Base-by-base conservation (phyloP, 2,888 invertebrate genomes). In the Tachina grossa region DNA sequence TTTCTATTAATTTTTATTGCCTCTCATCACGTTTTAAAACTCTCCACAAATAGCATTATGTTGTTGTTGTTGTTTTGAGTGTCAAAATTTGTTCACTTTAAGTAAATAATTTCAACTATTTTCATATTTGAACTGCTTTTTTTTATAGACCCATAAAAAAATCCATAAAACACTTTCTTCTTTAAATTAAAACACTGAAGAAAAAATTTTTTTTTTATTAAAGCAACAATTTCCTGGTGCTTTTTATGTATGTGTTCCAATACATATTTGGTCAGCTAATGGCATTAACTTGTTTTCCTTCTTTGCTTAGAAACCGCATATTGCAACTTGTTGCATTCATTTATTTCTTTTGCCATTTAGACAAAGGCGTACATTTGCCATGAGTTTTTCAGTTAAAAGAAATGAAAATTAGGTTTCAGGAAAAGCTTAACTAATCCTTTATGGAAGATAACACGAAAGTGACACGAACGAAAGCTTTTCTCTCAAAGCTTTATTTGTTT, bases 371-470 rank as follows among this genome's bases (percentile, higher is more conserved):
- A 14, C 49, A 80, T 57, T 65, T 57, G n/a, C 13, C 51, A 63
- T 43, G 39, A 10, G 31, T 31, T 22, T n/a, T n/a, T 31, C 13
- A 19, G 19, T 14, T 9, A 59, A 66, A 55, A 53, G 81, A 68
- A 83, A 76, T 69, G 45, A 72, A 83, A 83, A 77, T 45, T 77
- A 72, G 77, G 77, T 83, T 77, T 83, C 65, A 77, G 83, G 65
- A 77, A 83, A 83, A 77, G 51, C 61, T 51, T 45, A 19, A 14
- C 51, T 41, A 59, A 43, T 59, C 53, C 61, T 74, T 74, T 41
- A 63, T 61, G 22, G 47, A 14, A 57, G n/a, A 45, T 31, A 19
- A 49, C 41, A 59, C 39, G 14, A 71, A 31, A 31, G 31, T 43
- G 39, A 49, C 41, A 59, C 39, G 19, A 71, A 31, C 3, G 4